Evolutionary conservation across 2,113 vertebrate genomes (phyloP), one percentile per base, ranked within the genome.

Genomic region (Ascaphus truei): DNA sequence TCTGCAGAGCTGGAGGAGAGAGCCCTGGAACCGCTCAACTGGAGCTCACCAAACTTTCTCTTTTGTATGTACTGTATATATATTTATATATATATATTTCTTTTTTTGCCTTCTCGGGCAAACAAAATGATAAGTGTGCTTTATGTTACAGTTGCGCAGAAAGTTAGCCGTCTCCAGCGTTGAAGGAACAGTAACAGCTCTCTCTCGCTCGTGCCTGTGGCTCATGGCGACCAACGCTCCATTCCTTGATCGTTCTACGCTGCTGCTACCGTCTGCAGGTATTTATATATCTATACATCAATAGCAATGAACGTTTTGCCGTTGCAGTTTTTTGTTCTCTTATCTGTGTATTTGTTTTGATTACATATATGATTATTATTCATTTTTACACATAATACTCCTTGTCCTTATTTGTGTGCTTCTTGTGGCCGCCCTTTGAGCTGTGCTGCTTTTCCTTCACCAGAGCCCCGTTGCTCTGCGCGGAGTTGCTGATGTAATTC

Each of bases 401-500:
- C 85, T 96, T 98, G 89, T 99, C 97, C 90, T 98, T 99, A 83
- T 98, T 96, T 86, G 96, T 99, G 90, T 98, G 96, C 82, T 98
- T 98, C 91, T 96, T 98, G 85, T 93, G 94, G 89, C 94, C 90
- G 71, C 94, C 88, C 89, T 98, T 99, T n/a, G 92, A 85, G 84
- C 90, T 92, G 81, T 93, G 92, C 78, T 96, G 95, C 84, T 99
- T 99, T 88, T 99, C 97, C 90, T 98, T 99, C 83, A 98, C 64
- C 72, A 98, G 91, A 60, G 93, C 90, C 78, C 97, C 97, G 56
- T 99, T 99, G 90, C 95, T 99, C 91, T 99, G 96, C 81, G 97
- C 97, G 2, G 96, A 99, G 92, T 98, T 99, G 95, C 95, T 99
- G 92, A 99, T 99, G 96, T 99, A 99, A 90, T 99, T 98, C 80